Evolutionary conservation across 2,797 vertebrate species (phyloP).

Genomic region (Danio kyathit): DNA sequence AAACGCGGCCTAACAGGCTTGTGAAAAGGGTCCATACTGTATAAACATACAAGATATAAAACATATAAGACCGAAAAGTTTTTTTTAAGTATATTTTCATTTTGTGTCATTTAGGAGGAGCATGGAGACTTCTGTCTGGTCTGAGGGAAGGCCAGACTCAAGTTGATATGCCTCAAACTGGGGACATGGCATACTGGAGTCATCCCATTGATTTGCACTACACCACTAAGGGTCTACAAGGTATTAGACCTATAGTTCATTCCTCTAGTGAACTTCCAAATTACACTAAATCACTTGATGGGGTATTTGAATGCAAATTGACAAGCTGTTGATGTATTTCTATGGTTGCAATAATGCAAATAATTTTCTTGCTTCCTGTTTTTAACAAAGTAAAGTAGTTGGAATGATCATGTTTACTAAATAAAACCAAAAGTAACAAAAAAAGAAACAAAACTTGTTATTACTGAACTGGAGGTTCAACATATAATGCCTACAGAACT

Average conservation of each 20-base stretch:
- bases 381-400: too few relatives aligned
- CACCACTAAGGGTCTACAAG: conserved; percentile 90
- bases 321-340: neutral
- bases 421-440: too few relatives aligned
- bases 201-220: conserved; percentile 93
- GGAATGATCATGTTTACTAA: too few relatives aligned
- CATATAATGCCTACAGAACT: too few relatives aligned
- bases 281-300: too few relatives aligned
- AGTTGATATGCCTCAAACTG: conserved; percentile 87
- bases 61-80: neutral
- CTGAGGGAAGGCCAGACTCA: conserved; percentile 91
- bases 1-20: too few relatives aligned
- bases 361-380: too few relatives aligned
- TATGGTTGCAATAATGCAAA: neutral
- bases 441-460: too few relatives aligned
- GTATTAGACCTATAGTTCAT: conserved; percentile 59
- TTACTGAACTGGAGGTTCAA: too few relatives aligned
- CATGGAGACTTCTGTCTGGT: conserved; percentile 90
- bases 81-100: neutral
- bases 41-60: too few relatives aligned
- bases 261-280: too few relatives aligned
- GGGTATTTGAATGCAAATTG: too few relatives aligned
- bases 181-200: conserved; percentile 89
- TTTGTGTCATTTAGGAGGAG: conserved; percentile 77
- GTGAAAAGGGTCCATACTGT: neutral